Evolutionary conservation across 2,113 vertebrate genomes (phyloP), one percentile per base, ranked within the genome.

Genomic region (Dasyornis broadbenti): DNA sequence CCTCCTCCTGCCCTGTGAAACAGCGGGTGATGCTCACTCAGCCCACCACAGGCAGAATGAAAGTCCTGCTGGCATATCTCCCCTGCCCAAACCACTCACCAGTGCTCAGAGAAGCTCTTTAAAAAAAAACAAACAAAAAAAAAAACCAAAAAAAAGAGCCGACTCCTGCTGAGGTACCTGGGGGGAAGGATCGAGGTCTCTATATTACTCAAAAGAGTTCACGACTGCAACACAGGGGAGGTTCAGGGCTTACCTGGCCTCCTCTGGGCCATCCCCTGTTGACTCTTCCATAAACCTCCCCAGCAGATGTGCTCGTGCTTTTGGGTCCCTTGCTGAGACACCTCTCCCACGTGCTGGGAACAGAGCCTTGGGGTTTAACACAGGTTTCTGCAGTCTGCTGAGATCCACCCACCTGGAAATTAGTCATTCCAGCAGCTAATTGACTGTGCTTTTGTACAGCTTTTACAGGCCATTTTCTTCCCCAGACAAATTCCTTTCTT

Each of bases 391-490:
- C 59, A 92, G 39, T 4, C 76, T 93, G 80, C 72, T 94, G 81
- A 72, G 81, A 86, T 93, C 89, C 95, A 92, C 95, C 96, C 86
- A 97, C 96, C 57, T 76, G 82, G 49, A 92, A 95, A 94, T 97
- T 95, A 97, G 86, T 96, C 96, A 95, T 92, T 95, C 70, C 83
- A 92, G 81, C 83, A 95, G 60, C 77, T 95, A 94, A 94, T 68
- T 93, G 76, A 75, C 69, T 92, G 13, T n/a, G 47, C 64, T 76
- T 83, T 92, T 78, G 33, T 63, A 64, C 52, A 77, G 68, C 63
- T 94, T 93, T 91, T 94, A 78, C 44, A 52, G 80, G 47, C 52
- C 81, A 40, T 92, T 92, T 94, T 80, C 76, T 71, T 86, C 60
- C n/a, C 52, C 70, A 90, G 54, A 66, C 6, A 86, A 26, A 31